Evolutionary conservation across 2,113 vertebrate genomes (phyloP).

Genomic region (Stomatorhinus ivindoensis): DNA sequence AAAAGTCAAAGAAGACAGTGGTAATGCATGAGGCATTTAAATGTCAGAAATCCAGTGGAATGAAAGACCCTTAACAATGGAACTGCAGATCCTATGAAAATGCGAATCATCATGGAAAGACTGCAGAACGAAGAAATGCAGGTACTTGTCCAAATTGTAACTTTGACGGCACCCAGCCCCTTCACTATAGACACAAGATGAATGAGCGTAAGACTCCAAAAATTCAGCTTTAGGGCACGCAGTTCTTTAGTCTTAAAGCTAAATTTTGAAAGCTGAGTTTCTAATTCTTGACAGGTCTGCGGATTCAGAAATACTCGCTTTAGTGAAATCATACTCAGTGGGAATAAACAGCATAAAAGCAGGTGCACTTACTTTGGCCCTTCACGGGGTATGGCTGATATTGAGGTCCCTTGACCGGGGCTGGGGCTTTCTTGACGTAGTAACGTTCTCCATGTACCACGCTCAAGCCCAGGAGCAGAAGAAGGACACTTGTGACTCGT

Average conservation of each 20-base stretch:
- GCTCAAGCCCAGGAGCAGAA: slow-evolving; percentile 64
- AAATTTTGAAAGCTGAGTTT: not conserved
- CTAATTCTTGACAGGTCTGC: not conserved
- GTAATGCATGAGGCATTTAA: not conserved
- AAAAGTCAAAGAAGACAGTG: not conserved
- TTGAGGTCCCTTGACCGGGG: slow-evolving; percentile 56
- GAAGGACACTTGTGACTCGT: slow-evolving; percentile 61
- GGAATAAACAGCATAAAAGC: not conserved
- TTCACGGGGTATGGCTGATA: slow-evolving; percentile 75
- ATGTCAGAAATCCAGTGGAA: not conserved
- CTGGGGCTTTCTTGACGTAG: slow-evolving; percentile 73
- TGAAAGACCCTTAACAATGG: not conserved
- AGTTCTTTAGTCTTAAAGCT: not conserved
- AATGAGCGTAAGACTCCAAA: not conserved
- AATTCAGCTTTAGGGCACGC: not conserved
- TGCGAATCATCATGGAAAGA: not conserved
- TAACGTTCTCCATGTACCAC: slow-evolving; percentile 73
- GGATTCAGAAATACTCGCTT: not conserved
- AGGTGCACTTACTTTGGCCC: slow-evolving; percentile 72
- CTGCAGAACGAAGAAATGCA: slow-evolving; percentile 34
- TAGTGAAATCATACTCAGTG: not conserved
- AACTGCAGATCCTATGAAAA: not conserved
- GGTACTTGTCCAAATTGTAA: not conserved
- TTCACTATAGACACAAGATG: not conserved
- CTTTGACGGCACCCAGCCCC: not conserved